Evolutionary conservation across 2,797 vertebrate genomes (phyloP), one percentile per base, ranked within the genome.

Genomic region (Lerista edwardsae): DNA sequence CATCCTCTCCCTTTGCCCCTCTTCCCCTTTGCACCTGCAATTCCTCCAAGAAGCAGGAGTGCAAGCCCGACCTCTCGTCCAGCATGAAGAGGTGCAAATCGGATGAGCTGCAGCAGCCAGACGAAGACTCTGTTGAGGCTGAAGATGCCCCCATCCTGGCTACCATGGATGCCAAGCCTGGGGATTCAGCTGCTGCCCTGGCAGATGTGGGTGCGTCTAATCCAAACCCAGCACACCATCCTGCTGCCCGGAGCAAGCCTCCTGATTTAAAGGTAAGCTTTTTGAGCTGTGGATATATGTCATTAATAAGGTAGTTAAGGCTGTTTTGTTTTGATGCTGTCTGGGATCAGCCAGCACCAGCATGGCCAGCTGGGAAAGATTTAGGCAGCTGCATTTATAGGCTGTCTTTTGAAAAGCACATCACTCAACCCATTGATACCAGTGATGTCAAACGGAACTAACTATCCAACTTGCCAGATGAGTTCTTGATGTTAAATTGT

Each of bases 41-140:
- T 84, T 77, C 89, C 61, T 74, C 72, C 84, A 84, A 76, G 84
- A 80, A 87, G 90, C 80, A 75, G 73, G 59, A 75, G 81, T 81
- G 80, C 84, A 72, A 84, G 83, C 29, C 87, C 85, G 79, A 88
- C 86, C 85, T 88, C 91, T 90, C 87, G 73, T 91, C 75, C 91
- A 95, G 88, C 88, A 97, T 97, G 96, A 97, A 97, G 95, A 95
- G 96, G 92, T 96, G 95, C 93, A 95, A 92, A 78, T 97, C 96
- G 68, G 96, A 96, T 88, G 96, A 97, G 92, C 94, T 97, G 91
- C 95, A 90, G 93, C 94, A 93, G 90, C 92, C 93, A 80, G 95
- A 96, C 57, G 95, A 96, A 86, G 96, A 96, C 84, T 90, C 91
- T 79, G 89, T 85, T 29, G 95, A 87, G 89, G 92, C 90, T 68